Percentiles rank a stretch among this genome's conserved stretches.
phyloP scores from a whole-genome alignment of 2,888 invertebrate species.

The Eilema depressum region DNA sequence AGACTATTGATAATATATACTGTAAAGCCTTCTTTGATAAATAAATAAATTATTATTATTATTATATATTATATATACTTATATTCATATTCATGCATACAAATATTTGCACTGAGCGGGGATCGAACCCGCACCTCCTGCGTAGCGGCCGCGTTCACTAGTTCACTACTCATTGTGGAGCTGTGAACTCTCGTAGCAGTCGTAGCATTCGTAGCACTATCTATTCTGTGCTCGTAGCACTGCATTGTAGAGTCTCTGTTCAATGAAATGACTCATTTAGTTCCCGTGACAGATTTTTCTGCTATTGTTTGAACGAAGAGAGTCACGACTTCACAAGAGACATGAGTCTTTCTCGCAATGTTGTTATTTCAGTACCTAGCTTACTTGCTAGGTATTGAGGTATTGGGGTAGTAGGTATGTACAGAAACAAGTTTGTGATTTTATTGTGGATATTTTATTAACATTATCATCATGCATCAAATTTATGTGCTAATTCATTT shows the following conservation, averaged over 20 bases:
- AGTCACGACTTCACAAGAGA: not conserved
- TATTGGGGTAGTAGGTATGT: conserved; percentile 21
- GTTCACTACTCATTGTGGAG: too few relatives aligned
- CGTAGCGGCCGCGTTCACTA: too few relatives aligned
- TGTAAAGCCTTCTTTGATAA: too few relatives aligned
- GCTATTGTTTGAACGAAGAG: not conserved
- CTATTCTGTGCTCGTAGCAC: too few relatives aligned
- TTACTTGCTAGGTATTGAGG: not conserved
- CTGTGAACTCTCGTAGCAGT: too few relatives aligned
- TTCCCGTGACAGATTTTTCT: not conserved
- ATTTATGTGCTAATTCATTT: conserved; percentile 86
- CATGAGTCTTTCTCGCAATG: not conserved
- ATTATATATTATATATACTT: too few relatives aligned
- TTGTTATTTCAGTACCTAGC: not conserved
- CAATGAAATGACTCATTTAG: not conserved
- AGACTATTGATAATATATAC: too few relatives aligned
- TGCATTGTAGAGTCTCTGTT: not conserved
- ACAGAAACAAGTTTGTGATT: conserved; percentile 73
- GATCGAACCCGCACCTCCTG: too few relatives aligned
- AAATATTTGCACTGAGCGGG: too few relatives aligned
- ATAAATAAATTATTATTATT: too few relatives aligned
- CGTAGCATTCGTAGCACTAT: too few relatives aligned
- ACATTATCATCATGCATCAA: conserved; percentile 87
- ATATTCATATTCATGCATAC: too few relatives aligned
- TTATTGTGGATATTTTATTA: conserved; percentile 87